phyloP scores from a whole-genome alignment of 2,888 invertebrate species.

The Caenorhabditis sinica region DNA sequence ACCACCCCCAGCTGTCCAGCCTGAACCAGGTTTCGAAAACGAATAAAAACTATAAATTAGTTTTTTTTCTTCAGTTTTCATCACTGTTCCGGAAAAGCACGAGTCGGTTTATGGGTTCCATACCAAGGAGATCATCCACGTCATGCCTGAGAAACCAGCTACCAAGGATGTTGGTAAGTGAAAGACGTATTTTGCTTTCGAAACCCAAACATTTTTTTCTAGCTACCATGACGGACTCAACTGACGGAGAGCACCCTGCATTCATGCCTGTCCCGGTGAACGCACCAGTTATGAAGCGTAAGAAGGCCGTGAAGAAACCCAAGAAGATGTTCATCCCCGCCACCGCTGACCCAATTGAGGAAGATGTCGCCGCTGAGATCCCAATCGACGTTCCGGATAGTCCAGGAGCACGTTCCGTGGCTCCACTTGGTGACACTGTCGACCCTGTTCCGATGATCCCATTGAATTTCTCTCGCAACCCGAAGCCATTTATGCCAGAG shows the following conservation, averaged over 20 bases:
- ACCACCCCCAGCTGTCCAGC: conserved; percentile 54
- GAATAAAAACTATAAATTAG: not conserved
- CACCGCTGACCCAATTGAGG: conserved; percentile 50
- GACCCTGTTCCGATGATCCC: conserved; percentile 45
- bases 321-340: conserved; percentile 68
- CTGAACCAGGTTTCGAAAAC: conserved; percentile 47
- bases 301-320: conserved; percentile 63
- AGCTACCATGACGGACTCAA: conserved; percentile 64
- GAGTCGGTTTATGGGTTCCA: conserved; percentile 68
- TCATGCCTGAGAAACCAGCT: conserved; percentile 58
- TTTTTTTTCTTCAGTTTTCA: conserved; percentile 28
- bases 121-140: conserved; percentile 66
- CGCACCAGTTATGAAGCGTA: conserved; percentile 50
- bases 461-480: conserved; percentile 50
- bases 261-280: conserved; percentile 13
- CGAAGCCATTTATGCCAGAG: conserved; percentile 63
- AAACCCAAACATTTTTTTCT: not conserved
- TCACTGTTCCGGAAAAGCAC: conserved; percentile 65
- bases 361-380: conserved; percentile 55
- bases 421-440: conserved; percentile 54
- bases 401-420: conserved; percentile 57
- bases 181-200: not conserved
- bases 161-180: conserved; percentile 60
- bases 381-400: conserved; percentile 59
- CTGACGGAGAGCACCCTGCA: conserved; percentile 22